A percentile compares a stretch with the other conserved stretches of the same genome.
phyloP scores from a whole-genome alignment of 2,888 invertebrate species.

The Bellardia pandia region DNA sequence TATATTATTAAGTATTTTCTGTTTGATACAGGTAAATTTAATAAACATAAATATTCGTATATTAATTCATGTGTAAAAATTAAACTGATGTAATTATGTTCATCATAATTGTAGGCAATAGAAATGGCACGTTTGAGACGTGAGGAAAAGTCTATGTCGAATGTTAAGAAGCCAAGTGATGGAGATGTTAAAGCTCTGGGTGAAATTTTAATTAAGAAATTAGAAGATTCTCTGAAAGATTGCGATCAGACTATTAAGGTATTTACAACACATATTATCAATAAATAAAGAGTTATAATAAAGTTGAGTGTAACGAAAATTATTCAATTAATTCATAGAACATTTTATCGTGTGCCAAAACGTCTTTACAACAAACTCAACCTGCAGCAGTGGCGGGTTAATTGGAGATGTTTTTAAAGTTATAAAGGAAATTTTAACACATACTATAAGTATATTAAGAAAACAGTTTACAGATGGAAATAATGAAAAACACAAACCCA shows the following conservation, averaged over 20 bases:
- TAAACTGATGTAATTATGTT: not conserved
- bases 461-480: no score
- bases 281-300: not conserved
- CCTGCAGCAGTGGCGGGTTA: conserved; percentile 41
- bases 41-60: not conserved
- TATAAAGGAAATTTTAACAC: no score
- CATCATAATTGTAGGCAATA: conserved; percentile 12
- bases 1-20: conserved; percentile 41
- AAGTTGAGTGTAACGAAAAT: not conserved
- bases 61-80: not conserved
- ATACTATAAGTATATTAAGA: no score
- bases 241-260: conserved; percentile 64
- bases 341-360: conserved; percentile 60
- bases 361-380: conserved; percentile 54
- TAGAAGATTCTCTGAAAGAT: conserved; percentile 62
- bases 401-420: not conserved
- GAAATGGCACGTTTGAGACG: conserved; percentile 57
- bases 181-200: conserved; percentile 48
- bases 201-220: conserved; percentile 59
- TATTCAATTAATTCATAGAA: conserved; percentile 38
- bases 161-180: conserved; percentile 29
- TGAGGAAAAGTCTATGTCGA: conserved; percentile 39
- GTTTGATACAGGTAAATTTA: conserved; percentile 58
- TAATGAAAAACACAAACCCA: no score
- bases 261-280: not conserved